Percentiles rank a stretch among this genome's conserved stretches.
These are phyloP conservation scores for Tyrophagus putrescentiae DNA, from an alignment of 1,140 invertebrate genomes.

Conservation along the genomic window DNA sequence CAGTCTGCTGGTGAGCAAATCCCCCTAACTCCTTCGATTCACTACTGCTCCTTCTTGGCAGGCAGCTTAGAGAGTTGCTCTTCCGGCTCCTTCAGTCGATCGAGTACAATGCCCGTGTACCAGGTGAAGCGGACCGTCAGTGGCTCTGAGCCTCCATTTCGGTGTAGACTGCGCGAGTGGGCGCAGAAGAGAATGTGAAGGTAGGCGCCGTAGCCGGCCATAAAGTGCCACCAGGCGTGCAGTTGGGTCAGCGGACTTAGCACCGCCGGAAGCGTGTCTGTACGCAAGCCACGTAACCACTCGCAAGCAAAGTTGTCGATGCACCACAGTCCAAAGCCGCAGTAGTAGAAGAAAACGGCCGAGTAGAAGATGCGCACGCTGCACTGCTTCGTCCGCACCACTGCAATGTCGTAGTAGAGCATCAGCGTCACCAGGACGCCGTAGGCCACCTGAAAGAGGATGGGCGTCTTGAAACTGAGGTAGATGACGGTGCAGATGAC, in stretches of 20 bases:
- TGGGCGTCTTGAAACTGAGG: slow-evolving; percentile 24
- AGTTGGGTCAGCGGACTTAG: slow-evolving; percentile 30
- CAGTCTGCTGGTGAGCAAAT: too few species aligned
- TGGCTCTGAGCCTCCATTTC: neutral
- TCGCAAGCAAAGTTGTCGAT: slow-evolving; percentile 26
- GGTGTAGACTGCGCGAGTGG: slow-evolving; percentile 1
- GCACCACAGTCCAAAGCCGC: slow-evolving; percentile 24
- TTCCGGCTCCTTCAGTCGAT: too few species aligned
- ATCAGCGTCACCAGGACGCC: slow-evolving; percentile 20
- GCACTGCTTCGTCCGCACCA: slow-evolving; percentile 4
- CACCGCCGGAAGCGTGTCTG: slow-evolving; percentile 14
- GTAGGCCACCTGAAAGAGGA: slow-evolving; percentile 26
- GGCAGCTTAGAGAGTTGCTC: too few species aligned
- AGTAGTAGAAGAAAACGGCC: slow-evolving; percentile 21
- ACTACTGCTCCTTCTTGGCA: too few species aligned
- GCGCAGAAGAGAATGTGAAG: slow-evolving; percentile 15
- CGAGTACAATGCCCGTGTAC: neutral
- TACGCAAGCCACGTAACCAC: slow-evolving; percentile 13
- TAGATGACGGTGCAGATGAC: slow-evolving; percentile 20
- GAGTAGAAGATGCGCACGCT: slow-evolving; percentile 13
- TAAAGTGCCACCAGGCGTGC: slow-evolving; percentile 32
- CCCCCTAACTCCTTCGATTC: too few species aligned
- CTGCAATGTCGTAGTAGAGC: slow-evolving; percentile 8
- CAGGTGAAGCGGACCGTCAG: neutral
- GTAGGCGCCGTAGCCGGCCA: slow-evolving; percentile 17